Conservation (phyloP, 37 sponge, comb jelly and placozoan genomes). For the Cladorhizidae sp. region DNA sequence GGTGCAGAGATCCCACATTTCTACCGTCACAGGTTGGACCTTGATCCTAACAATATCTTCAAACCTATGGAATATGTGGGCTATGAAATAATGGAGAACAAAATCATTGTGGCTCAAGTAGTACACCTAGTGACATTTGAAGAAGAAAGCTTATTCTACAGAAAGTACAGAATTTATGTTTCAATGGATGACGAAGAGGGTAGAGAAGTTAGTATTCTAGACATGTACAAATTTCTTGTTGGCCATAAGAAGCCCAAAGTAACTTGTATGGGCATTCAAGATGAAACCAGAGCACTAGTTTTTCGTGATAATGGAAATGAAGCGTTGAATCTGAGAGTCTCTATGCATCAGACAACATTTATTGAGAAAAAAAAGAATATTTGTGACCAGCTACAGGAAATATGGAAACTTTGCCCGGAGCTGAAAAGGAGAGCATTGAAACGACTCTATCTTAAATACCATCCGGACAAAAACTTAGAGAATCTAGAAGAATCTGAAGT, state of each 20-base stretch:
- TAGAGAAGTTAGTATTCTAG: slow-evolving; percentile 25
- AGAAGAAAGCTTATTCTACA: slow-evolving; percentile 1
- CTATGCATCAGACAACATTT: neutral
- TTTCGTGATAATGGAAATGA: neutral
- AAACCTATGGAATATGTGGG: slow-evolving; percentile 58
- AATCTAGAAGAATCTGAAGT: slow-evolving; percentile 27
- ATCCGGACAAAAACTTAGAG: slow-evolving; percentile 54
- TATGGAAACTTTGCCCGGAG: slow-evolving; percentile 38
- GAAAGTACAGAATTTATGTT: slow-evolving; percentile 10
- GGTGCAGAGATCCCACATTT: slow-evolving; percentile 35
- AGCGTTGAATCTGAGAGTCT: neutral
- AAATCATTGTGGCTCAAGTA: slow-evolving; percentile 50
- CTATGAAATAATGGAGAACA: slow-evolving; percentile 32
- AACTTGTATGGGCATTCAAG: neutral
- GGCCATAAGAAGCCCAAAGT: neutral
- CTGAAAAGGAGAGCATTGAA: slow-evolving; percentile 25
- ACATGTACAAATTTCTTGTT: slow-evolving; percentile 52
- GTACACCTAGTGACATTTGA: slow-evolving; percentile 15
- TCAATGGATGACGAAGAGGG: slow-evolving; percentile 21
- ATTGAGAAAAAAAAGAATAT: neutral
- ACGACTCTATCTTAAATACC: slow-evolving; percentile 54
- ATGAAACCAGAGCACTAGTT: neutral
- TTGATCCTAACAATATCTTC: slow-evolving; percentile 42
- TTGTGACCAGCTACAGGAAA: slow-evolving; percentile 7
- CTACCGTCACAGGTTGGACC: slow-evolving; percentile 41